A percentile compares a stretch with the other conserved stretches of the same genome.
These are phyloP conservation scores for Malurus melanocephalus DNA, from an alignment of 2,113 vertebrate species.

Conservation along the genomic window DNA sequence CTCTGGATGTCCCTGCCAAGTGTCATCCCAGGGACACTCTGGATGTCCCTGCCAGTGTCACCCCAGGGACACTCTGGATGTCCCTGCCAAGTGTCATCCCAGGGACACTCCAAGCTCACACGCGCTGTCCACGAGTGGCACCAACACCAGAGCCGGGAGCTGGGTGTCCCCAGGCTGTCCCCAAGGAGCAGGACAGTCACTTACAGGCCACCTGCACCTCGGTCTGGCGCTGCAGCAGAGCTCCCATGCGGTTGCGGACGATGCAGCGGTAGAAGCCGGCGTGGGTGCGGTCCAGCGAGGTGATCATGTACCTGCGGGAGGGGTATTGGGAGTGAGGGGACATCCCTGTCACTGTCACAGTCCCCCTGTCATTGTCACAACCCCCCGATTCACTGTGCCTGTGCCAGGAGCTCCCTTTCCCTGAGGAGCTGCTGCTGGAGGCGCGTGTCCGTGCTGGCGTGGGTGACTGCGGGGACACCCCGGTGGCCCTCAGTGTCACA, in stretches of 20 bases:
- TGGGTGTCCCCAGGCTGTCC: rapidly evolving
- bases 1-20: neutral
- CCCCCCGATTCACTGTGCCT: rapidly evolving
- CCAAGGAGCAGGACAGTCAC: constrained; percentile 36
- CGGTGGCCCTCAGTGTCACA: rapidly evolving
- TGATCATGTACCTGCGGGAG: constrained; percentile 88
- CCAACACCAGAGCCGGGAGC: rapidly evolving
- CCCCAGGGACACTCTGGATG: neutral
- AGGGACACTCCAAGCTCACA: rapidly evolving
- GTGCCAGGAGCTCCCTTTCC: neutral
- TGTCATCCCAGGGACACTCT: neutral
- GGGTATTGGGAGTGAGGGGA: neutral
- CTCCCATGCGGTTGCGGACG: constrained; percentile 92
- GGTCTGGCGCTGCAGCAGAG: constrained; percentile 90
- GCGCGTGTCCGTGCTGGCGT: rapidly evolving
- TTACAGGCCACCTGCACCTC: constrained; percentile 98
- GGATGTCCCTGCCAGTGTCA: neutral
- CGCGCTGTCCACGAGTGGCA: neutral
- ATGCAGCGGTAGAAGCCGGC: constrained; percentile 96
- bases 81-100: rapidly evolving
- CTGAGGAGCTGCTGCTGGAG: neutral
- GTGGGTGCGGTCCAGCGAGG: constrained; percentile 90
- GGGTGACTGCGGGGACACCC: neutral
- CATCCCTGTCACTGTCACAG: neutral
- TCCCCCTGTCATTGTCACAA: neutral